Percentiles rank a stretch among this genome's conserved stretches.
Conservation (phyloP, 2,888 invertebrate species). For the Drosophila eohydei region DNA sequence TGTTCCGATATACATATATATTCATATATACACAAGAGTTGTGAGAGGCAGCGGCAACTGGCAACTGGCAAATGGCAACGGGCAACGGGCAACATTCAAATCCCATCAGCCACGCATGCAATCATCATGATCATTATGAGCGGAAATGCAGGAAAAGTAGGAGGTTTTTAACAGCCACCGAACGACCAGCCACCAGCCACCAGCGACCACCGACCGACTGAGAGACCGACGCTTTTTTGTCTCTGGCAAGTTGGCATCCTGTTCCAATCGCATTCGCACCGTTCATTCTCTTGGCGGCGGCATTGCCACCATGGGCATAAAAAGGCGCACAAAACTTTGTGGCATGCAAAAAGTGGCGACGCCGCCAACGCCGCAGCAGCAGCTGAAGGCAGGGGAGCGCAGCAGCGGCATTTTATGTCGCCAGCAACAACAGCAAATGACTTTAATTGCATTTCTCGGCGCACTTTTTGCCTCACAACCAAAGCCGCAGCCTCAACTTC, state of each 20-base stretch:
- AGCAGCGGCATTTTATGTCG: constrained; percentile 78
- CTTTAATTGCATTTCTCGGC: constrained; percentile 83
- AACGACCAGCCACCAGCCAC: constrained; percentile 51
- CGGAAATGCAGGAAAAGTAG: constrained; percentile 82
- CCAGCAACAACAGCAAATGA: constrained; percentile 81
- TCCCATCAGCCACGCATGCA: constrained; percentile 81
- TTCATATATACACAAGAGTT: constrained; percentile 17
- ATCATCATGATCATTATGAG: constrained; percentile 82
- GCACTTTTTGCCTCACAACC: constrained; percentile 64
- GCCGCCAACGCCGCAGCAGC: constrained; percentile 64
- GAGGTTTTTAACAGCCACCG: constrained; percentile 81
- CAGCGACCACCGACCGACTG: constrained; percentile 10
- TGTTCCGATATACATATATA: constrained; percentile 19
- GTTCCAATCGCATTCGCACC: constrained; percentile 69
- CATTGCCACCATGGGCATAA: constrained; percentile 65
- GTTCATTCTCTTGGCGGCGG: constrained; percentile 65
- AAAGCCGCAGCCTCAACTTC: constrained; percentile 15
- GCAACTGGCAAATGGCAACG: constrained; percentile 34
- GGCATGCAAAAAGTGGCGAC: constrained; percentile 81
- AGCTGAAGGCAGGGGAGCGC: constrained; percentile 41
- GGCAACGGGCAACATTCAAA: constrained; percentile 75
- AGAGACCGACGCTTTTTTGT: constrained; percentile 50
- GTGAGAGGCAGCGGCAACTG: constrained; percentile 58
- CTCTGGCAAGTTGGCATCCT: constrained; percentile 62
- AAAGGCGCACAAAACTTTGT: constrained; percentile 74